Conservation (phyloP, 1,140 invertebrate genomes). For the Pteromalus puparum region DNA sequence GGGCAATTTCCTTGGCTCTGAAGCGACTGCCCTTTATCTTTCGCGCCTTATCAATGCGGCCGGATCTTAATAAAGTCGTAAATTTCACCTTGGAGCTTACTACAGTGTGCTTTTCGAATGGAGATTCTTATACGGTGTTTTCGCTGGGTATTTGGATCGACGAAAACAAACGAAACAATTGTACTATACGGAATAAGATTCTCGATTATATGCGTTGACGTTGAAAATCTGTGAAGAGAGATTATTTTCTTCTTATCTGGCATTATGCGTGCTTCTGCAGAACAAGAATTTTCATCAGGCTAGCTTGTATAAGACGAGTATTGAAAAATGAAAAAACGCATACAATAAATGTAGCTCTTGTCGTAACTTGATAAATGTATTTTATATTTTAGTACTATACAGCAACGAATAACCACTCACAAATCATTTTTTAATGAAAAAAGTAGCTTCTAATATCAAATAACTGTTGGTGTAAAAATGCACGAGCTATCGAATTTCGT, state of each 20-base stretch:
- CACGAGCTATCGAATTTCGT: too few species aligned
- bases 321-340: too few species aligned
- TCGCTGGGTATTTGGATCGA: not conserved
- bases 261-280: not conserved
- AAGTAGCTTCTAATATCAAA: too few species aligned
- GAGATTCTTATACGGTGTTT: not conserved
- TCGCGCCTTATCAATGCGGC: slow-evolving; percentile 25
- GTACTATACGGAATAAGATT: not conserved
- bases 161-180: slow-evolving; percentile 4
- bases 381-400: too few species aligned
- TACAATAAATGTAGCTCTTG: too few species aligned
- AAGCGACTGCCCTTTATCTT: slow-evolving; percentile 45
- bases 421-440: too few species aligned
- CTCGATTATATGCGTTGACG: slow-evolving; percentile 22
- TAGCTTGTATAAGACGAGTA: too few species aligned
- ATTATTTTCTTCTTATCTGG: not conserved
- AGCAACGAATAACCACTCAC: too few species aligned
- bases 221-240: not conserved
- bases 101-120: not conserved
- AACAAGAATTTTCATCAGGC: not conserved
- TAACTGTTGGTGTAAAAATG: too few species aligned
- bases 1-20: slow-evolving; percentile 43
- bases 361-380: too few species aligned
- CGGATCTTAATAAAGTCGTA: slow-evolving; percentile 49
- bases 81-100: slow-evolving; percentile 28